Evolutionary conservation across 2,888 invertebrate species (phyloP), one percentile per base, ranked within the genome.

Genomic region (Caenorhabditis zanzibari): DNA sequence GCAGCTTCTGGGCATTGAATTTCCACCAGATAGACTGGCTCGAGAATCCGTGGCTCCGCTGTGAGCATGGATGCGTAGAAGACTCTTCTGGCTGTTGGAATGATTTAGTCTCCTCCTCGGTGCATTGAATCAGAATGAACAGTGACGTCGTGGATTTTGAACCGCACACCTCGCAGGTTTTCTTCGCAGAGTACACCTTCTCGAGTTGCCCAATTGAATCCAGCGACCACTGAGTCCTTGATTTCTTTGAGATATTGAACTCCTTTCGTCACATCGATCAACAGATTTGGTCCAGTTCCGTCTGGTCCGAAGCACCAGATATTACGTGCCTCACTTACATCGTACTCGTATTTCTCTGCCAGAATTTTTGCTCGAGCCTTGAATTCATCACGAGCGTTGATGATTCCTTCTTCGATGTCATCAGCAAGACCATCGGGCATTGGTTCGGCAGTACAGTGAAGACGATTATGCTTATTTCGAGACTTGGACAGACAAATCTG

Each of bases 201-300:
- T 94, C 99, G 99, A 88, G 98, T 95, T 75, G 99, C 99, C 99
- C 99, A 99, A 88, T 94, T 92, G 90, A 93, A 93, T 76, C 93
- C 92, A 76, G 92, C 92, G 68, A 93, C 92, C 52, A 92, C 90
- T 28, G 92, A 92, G 94, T 99, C 99, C 95, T 99, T 99, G 94
- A 99, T 98, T 95, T 99, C 99, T 93, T 99, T 99, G 88, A 99
- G 95, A 94, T 99, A 99, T 94, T 99, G 99, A 87, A 99, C 99
- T 94, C 98, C 99, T 95, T 99, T 99, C 90, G 98, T 96, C 94
- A 97, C 97, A 94, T 99, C 99, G 87, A 98, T 95, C 90, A 99
- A 94, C 89, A 99, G 95, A 94, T 99, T 99, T 92, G 99, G 97
- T 71, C 99, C 99, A 89, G 96, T 97, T 88, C 97, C 97, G 93